phyloP scores from a whole-genome alignment of 2,113 vertebrate species.

The Xiphophorus maculatus region DNA sequence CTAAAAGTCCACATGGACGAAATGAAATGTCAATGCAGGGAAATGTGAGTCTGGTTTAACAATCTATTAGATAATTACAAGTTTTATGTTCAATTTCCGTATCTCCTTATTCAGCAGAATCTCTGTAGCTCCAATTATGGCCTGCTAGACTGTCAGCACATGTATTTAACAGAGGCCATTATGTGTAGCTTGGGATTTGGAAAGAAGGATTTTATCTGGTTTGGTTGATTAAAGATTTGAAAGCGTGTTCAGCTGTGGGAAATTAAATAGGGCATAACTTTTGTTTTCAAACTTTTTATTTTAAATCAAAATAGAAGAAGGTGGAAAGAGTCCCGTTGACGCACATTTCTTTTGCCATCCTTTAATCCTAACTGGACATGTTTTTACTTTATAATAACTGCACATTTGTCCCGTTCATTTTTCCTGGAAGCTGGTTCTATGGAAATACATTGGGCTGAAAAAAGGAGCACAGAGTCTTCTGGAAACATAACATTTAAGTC shows the following conservation, averaged over 20 bases:
- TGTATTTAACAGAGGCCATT: slow-evolving; percentile 42
- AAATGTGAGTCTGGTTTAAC: slow-evolving; percentile 3
- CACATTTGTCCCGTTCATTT: no score
- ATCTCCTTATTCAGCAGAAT: slow-evolving; percentile 25
- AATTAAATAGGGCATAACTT: slow-evolving; percentile 35
- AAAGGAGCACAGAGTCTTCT: no score
- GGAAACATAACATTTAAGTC: no score
- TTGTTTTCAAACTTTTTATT: background rate
- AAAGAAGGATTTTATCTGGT: slow-evolving; percentile 47
- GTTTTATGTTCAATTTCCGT: slow-evolving; percentile 21
- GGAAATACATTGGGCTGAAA: no score
- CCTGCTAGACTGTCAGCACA: slow-evolving; percentile 39
- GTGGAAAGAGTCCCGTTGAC: background rate
- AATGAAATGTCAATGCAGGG: no score
- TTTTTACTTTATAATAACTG: no score
- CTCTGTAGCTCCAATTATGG: slow-evolving; percentile 30
- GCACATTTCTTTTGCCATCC: background rate
- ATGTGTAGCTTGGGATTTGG: slow-evolving; percentile 48
- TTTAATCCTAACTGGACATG: background rate
- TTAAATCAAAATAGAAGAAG: background rate
- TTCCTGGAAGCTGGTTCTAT: no score
- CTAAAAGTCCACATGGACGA: no score
- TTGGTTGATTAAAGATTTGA: slow-evolving; percentile 46
- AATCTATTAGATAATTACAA: slow-evolving; percentile 10
- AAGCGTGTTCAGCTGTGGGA: slow-evolving; percentile 32